These are phyloP conservation scores for Syngnathus floridae DNA, from an alignment of 2,113 vertebrate species.

Conservation along the genomic window DNA sequence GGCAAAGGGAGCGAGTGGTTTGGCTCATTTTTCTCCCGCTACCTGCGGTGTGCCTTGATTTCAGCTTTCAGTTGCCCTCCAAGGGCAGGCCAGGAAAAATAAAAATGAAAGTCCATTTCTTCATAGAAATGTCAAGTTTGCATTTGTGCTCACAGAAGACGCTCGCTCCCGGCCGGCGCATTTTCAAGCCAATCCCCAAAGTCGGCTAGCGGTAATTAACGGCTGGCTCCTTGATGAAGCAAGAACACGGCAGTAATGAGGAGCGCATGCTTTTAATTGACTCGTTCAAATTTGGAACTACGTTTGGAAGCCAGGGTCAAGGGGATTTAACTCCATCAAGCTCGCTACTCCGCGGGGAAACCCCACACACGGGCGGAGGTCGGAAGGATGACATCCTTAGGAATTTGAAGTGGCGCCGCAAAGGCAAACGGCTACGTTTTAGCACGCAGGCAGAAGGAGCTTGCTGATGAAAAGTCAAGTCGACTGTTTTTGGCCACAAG, in stretches of 20 bases:
- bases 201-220: conserved; percentile 66
- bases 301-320: conserved; percentile 57
- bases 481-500: conserved; percentile 53
- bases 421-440: conserved; percentile 52
- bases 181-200: conserved; percentile 52
- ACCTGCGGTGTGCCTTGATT: too few relatives aligned
- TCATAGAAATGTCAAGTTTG: conserved; percentile 23
- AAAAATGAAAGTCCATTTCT: too few relatives aligned
- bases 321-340: conserved; percentile 52
- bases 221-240: conserved; percentile 56
- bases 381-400: conserved; percentile 30
- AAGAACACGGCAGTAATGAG: conserved; percentile 63
- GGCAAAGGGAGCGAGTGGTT: too few relatives aligned
- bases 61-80: too few relatives aligned
- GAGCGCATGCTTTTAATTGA: conserved; percentile 72
- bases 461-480: conserved; percentile 59
- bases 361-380: conserved; percentile 43
- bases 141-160: conserved; percentile 36
- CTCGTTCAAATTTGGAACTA: conserved; percentile 69
- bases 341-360: conserved; percentile 39
- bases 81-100: too few relatives aligned
- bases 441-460: conserved; percentile 50
- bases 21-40: too few relatives aligned
- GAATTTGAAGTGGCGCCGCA: conserved; percentile 44
- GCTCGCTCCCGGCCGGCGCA: conserved; percentile 19